Conservation (phyloP, 2,113 vertebrate genomes). For the Dryoscopus gambensis region DNA sequence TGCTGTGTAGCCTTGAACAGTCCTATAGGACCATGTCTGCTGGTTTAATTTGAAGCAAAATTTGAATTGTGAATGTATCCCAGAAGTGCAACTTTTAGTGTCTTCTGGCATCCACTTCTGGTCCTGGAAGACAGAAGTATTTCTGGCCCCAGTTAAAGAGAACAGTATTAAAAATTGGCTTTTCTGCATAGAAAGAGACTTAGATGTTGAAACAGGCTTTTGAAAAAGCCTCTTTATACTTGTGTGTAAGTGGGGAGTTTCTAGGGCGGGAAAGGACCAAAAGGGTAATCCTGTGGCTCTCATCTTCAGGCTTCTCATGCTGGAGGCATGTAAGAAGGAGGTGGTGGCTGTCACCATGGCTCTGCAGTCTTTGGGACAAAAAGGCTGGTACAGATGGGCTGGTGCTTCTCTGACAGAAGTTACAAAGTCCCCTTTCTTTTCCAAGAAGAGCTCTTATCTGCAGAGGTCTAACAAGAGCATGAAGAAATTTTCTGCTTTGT, state of each 20-base stretch:
- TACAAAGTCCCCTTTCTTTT: background rate
- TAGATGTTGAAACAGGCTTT: background rate
- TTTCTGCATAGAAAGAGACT: background rate
- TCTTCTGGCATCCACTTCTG: constrained; percentile 1
- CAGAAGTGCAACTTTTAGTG: background rate
- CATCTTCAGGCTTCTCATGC: background rate
- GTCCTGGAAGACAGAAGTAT: background rate
- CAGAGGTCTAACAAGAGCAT: background rate
- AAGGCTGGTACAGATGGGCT: background rate
- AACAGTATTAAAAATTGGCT: background rate
- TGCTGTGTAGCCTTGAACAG: background rate
- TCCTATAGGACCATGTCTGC: background rate
- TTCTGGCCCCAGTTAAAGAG: background rate
- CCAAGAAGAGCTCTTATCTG: background rate
- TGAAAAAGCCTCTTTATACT: background rate
- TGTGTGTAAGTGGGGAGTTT: background rate
- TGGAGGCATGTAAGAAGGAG: background rate
- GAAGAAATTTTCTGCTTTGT: background rate
- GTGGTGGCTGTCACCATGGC: background rate
- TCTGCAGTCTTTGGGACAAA: background rate
- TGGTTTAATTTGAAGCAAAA: background rate
- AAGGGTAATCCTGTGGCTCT: background rate
- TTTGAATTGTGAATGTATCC: background rate
- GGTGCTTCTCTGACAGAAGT: background rate
- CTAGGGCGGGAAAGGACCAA: background rate